These are phyloP conservation scores for Eucera pruinosa DNA, from an alignment of 2,888 invertebrate genomes.

Conservation along the genomic window DNA sequence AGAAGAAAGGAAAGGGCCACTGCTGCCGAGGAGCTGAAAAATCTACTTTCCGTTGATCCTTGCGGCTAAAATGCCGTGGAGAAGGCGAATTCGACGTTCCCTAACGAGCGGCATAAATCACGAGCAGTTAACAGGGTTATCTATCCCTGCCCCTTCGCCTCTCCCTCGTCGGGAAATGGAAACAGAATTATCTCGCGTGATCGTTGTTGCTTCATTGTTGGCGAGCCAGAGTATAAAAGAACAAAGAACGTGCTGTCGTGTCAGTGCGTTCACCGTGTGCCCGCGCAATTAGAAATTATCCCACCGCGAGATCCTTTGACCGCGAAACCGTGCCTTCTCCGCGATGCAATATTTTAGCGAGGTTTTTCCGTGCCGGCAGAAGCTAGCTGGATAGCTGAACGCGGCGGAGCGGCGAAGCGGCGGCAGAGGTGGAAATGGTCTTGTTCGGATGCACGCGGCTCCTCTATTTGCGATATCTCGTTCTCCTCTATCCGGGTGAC, in stretches of 20 bases:
- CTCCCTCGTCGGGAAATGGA: background rate
- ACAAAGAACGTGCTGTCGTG: background rate
- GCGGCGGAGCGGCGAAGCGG: background rate
- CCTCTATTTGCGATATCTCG: constrained; percentile 53
- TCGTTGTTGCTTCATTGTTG: background rate
- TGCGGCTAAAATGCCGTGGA: background rate
- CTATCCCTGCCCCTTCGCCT: too few species aligned
- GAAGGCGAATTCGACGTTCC: background rate
- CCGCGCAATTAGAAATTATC: constrained; percentile 25
- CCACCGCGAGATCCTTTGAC: background rate
- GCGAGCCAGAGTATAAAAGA: background rate
- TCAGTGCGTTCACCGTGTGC: background rate
- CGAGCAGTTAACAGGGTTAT: background rate
- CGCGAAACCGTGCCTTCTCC: background rate
- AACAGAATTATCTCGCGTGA: too few species aligned
- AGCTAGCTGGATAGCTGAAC: background rate
- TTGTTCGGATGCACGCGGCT: constrained; percentile 29
- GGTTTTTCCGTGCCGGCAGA: constrained; percentile 3
- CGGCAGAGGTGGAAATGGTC: too few species aligned
- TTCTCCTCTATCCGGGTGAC: constrained; percentile 50
- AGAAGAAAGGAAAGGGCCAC: background rate
- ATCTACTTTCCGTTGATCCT: constrained; percentile 9
- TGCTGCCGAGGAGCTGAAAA: background rate
- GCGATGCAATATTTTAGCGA: constrained; percentile 21
- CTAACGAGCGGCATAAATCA: constrained; percentile 14